Base-by-base conservation (phyloP, 2,888 invertebrate species). In the Drepanosiphum platanoidis region DNA sequence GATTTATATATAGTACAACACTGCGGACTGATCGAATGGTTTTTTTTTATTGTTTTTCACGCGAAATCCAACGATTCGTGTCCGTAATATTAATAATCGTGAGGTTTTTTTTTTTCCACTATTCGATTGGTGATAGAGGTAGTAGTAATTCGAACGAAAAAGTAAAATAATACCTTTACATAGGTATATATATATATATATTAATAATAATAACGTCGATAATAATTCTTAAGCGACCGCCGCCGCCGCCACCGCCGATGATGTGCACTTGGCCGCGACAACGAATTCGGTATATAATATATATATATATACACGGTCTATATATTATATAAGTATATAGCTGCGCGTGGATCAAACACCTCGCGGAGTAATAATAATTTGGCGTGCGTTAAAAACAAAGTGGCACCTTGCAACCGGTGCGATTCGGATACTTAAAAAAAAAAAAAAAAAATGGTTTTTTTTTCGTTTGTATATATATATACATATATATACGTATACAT, bases 401-500 rank as follows among this genome's bases (percentile, higher is more conserved):
- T 80, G 58, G 70, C 70, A 80, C 80, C 70, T 80, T 80, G 80
- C 80, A 30, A 80, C 80, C 36, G 80, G 70, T 18, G 70, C 27
- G 11, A 30, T 30, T 27, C 30, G 9, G 30, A n/a, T n/a, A n/a
- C n/a, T n/a, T n/a, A n/a, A 30, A 22, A 9, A 30, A 30, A 32
- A 66, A 64, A 78, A 66, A 68, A 18, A 11, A 3, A 52, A 58
- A 68, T 79, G 32, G 68, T 70, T 80, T 52, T 80, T 80, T 36
- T 58, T 30, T 13, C 1, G 3, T 22, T 22, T 13, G 1, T 42
- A 2, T 1, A 1, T 18, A 15, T 46, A 30, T 72, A 72, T 30
- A 42, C 2, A 32, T 32, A 32, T 32, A 18, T 46, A n/a, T n/a
- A n/a, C n/a, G n/a, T n/a, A n/a, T n/a, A n/a, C n/a, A n/a, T n/a